Percentiles rank a stretch among this genome's conserved stretches.
Evolutionary conservation across 2,113 vertebrate species (phyloP).

Genomic region (Sitta europaea): DNA sequence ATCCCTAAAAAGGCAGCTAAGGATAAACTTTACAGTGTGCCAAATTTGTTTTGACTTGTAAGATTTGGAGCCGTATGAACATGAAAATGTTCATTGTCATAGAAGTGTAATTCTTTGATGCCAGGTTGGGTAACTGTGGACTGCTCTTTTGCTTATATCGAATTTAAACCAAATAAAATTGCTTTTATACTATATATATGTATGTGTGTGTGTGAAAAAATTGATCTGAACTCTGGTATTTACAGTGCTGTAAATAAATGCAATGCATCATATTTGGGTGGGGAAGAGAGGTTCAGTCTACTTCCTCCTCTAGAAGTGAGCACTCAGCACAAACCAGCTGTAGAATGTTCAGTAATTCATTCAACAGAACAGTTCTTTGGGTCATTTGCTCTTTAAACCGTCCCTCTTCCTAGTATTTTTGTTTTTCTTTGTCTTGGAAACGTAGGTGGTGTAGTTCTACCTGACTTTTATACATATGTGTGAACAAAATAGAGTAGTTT

Average conservation of each 20-base stretch:
- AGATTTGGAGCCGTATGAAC: neutral
- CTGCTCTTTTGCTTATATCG: neutral
- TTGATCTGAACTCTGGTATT: neutral
- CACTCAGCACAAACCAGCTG: neutral
- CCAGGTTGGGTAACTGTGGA: neutral
- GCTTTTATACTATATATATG: neutral
- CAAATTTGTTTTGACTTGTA: neutral
- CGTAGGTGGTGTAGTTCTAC: neutral
- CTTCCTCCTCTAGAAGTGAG: neutral
- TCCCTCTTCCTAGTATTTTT: neutral
- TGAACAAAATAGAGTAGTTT: neutral
- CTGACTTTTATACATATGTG: neutral
- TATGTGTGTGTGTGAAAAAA: neutral
- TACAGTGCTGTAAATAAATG: neutral
- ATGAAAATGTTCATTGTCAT: neutral
- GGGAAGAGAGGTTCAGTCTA: neutral
- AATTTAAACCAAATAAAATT: neutral
- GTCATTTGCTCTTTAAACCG: neutral
- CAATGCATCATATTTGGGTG: neutral
- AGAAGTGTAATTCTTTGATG: neutral
- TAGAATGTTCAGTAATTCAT: neutral
- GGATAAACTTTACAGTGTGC: neutral
- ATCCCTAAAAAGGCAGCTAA: neutral
- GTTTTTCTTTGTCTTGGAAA: neutral
- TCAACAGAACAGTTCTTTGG: neutral